Conservation (phyloP, 1,140 invertebrate genomes). For the Anagrus nilaparvatae region DNA sequence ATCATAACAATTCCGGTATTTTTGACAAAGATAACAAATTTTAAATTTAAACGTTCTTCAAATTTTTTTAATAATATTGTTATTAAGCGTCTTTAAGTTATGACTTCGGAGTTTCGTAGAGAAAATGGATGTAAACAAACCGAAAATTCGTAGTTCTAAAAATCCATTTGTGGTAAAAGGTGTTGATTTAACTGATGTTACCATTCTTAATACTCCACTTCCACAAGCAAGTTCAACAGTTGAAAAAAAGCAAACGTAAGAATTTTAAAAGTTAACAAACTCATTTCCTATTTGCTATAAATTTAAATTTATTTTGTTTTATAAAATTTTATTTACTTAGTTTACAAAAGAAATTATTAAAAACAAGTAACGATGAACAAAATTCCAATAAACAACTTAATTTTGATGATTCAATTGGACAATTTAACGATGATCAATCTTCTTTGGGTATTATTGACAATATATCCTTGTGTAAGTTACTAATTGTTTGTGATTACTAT, state of each 20-base stretch:
- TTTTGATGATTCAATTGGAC: constrained; percentile 10
- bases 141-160: neutral
- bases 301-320: neutral
- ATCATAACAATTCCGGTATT: no score
- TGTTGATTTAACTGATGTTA: constrained; percentile 20
- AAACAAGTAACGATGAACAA: constrained; percentile 1
- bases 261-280: neutral
- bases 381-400: constrained; percentile 8
- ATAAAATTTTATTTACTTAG: neutral
- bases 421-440: constrained; percentile 14
- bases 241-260: constrained; percentile 7
- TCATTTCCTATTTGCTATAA: neutral
- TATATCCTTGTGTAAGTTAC: constrained; percentile 24
- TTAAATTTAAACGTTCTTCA: no score
- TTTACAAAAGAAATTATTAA: neutral
- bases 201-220: constrained; percentile 25
- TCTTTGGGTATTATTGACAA: constrained; percentile 28
- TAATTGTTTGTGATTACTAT: constrained; percentile 1
- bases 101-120: neutral
- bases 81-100: no score
- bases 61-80: no score
- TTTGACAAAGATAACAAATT: no score
- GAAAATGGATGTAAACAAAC: neutral
- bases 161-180: neutral
- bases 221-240: constrained; percentile 34